These are phyloP conservation scores for Anolis apletophallus DNA, from an alignment of 2,797 vertebrate species.

Conservation along the genomic window DNA sequence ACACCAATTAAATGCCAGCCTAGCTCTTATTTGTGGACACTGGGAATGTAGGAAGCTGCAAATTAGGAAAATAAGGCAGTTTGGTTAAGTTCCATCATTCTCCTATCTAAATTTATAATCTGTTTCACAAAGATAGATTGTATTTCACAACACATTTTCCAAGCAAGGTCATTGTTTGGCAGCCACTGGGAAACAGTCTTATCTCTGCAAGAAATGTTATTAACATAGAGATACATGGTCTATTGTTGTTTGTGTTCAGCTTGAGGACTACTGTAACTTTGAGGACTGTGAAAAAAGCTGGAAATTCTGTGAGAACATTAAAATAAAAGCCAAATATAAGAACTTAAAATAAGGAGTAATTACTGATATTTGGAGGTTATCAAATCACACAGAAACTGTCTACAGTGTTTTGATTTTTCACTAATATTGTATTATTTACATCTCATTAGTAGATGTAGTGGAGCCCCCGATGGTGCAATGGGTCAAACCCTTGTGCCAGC, in stretches of 20 bases:
- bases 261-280: background rate
- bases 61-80: background rate
- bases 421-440: too few relatives aligned
- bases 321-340: too few relatives aligned
- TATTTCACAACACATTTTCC: fast-evolving
- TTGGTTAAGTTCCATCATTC: background rate
- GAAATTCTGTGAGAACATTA: too few relatives aligned
- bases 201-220: fast-evolving
- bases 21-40: background rate
- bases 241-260: fast-evolving
- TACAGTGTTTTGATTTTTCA: too few relatives aligned
- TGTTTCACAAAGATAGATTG: background rate
- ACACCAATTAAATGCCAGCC: background rate
- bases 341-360: too few relatives aligned
- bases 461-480: too few relatives aligned
- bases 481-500: too few relatives aligned
- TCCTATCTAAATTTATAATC: background rate
- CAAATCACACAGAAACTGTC: too few relatives aligned
- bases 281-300: background rate
- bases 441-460: too few relatives aligned
- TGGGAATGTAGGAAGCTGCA: background rate
- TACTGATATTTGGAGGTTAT: too few relatives aligned
- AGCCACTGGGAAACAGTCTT: background rate
- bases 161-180: background rate
- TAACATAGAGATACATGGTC: background rate